phyloP scores from a whole-genome alignment of 2,113 vertebrate genomes.

The Ageneiosus marmoratus region DNA sequence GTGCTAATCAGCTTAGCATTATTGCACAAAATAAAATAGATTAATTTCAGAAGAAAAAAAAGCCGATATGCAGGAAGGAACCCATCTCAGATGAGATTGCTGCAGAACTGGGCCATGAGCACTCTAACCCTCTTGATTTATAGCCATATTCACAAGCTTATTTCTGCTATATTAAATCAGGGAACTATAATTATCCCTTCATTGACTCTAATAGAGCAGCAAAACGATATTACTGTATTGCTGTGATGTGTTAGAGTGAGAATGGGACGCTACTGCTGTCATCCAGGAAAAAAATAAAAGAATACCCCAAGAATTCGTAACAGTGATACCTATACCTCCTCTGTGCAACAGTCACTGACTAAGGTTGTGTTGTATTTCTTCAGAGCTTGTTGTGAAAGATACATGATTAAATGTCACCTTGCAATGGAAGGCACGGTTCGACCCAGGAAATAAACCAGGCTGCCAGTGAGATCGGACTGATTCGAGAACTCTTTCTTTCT shows the following conservation, averaged over 20 bases:
- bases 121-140: conserved; percentile 20
- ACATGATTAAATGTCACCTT: conserved; percentile 55
- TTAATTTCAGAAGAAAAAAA: neutral
- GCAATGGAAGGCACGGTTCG: conserved; percentile 13
- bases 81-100: neutral
- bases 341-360: neutral
- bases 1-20: neutral
- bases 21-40: neutral
- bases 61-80: neutral
- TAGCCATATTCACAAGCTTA: conserved; percentile 12
- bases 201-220: conserved; percentile 22
- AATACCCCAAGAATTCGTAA: neutral
- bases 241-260: neutral
- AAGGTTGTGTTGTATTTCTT: neutral
- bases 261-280: neutral
- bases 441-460: conserved; percentile 3
- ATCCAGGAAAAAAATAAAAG: neutral
- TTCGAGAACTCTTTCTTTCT: neutral
- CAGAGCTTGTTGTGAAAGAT: neutral
- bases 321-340: neutral
- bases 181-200: conserved; percentile 12
- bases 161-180: conserved; percentile 28
- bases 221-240: neutral
- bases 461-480: neutral
- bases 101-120: conserved; percentile 3